Conservation (phyloP, 2,113 vertebrate species). For the human (Homo sapiens) region GRCh38 chr5:94781501-94782000, state of each 20-base stretch:
- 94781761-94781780: slow-evolving; percentile 47
- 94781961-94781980: slow-evolving; percentile 62
- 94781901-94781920: slow-evolving; percentile 43
- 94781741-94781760: slow-evolving; percentile 57
- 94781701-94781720: slow-evolving; percentile 10
- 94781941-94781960: slow-evolving; percentile 57
- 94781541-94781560: slow-evolving; percentile 14
- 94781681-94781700: neutral
- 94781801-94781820: slow-evolving; percentile 64
- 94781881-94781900: slow-evolving; percentile 33
- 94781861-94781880: slow-evolving; percentile 64
- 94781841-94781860: slow-evolving; percentile 71
- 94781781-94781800: slow-evolving; percentile 61
- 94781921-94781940: slow-evolving; percentile 18
- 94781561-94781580: neutral
- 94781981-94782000: slow-evolving; percentile 37
- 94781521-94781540: slow-evolving; percentile 33
- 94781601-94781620: neutral
- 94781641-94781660: neutral
- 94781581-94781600: neutral
- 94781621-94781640: slow-evolving; percentile 43
- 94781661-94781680: neutral
- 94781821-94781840: slow-evolving; percentile 56
- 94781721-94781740: slow-evolving; percentile 13
- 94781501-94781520: neutral